Evolutionary conservation across 1,140 invertebrate genomes (phyloP).

Genomic region (Drosophila nasuta): DNA sequence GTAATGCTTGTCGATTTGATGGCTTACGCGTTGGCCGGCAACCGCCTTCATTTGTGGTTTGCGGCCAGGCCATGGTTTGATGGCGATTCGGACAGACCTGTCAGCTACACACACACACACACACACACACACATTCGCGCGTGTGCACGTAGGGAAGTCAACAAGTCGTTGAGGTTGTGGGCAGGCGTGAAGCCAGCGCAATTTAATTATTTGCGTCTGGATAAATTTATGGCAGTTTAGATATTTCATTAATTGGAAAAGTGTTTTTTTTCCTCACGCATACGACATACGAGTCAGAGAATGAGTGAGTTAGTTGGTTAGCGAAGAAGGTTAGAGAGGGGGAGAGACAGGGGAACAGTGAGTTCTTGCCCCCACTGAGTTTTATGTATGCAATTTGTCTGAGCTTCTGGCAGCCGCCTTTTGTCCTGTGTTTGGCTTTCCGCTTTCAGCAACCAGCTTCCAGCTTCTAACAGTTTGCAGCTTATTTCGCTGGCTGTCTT

Average conservation of each 20-base stretch:
- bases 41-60: conserved; percentile 66
- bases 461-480: conserved; percentile 5
- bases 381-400: conserved; percentile 47
- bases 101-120: conserved; percentile 46
- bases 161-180: conserved; percentile 58
- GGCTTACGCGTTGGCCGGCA: conserved; percentile 46
- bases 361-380: neutral
- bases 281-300: neutral
- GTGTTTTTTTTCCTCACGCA: conserved; percentile 52
- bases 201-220: conserved; percentile 83
- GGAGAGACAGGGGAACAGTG: neutral
- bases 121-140: conserved; percentile 31
- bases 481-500: conserved; percentile 53
- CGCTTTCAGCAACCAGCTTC: conserved; percentile 16
- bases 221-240: conserved; percentile 83
- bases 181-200: conserved; percentile 59
- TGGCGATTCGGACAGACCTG: conserved; percentile 62
- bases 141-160: conserved; percentile 50
- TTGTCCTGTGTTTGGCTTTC: conserved; percentile 55
- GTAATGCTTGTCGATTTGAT: conserved; percentile 51
- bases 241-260: conserved; percentile 85
- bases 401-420: conserved; percentile 25
- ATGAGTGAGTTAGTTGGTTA: too few species aligned
- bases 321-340: conserved; percentile 1
- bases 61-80: conserved; percentile 31